phyloP scores from a whole-genome alignment of 1,140 invertebrate genomes.

The Tribolium madens region DNA sequence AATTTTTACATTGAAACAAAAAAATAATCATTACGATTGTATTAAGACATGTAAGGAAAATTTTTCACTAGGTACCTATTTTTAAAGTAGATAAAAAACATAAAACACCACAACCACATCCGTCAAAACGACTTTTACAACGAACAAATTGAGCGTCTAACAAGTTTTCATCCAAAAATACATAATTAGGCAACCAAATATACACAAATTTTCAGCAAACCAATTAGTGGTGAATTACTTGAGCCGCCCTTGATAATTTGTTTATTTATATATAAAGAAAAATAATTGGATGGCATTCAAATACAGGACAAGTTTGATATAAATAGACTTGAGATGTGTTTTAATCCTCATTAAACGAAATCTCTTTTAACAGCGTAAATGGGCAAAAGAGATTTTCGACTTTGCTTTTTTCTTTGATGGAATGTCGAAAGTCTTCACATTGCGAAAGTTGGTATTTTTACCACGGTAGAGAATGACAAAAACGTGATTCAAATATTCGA shows the following conservation, averaged over 20 bases:
- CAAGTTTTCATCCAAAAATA: not conserved
- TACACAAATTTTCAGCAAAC: not conserved
- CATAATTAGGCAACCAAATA: constrained; percentile 9
- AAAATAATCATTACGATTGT: too few relatives aligned
- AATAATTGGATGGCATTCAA: constrained; percentile 43
- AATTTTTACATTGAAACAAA: too few relatives aligned
- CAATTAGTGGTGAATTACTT: constrained; percentile 6
- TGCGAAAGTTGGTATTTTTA: not conserved
- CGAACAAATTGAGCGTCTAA: not conserved
- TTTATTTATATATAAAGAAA: constrained; percentile 42
- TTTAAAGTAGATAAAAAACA: constrained; percentile 3
- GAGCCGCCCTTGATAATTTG: constrained; percentile 38
- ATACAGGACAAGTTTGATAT: constrained; percentile 44
- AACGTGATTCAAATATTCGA: not conserved
- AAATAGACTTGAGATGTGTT: constrained; percentile 41
- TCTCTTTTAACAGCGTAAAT: constrained; percentile 35
- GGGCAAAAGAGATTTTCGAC: constrained; percentile 41
- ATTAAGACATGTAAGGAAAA: too few relatives aligned
- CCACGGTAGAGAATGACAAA: not conserved
- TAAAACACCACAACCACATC: constrained; percentile 28
- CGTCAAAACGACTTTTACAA: not conserved
- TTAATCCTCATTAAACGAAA: constrained; percentile 19
- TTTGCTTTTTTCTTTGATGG: not conserved
- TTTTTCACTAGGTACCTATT: not conserved
- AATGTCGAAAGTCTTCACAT: not conserved